phyloP scores from a whole-genome alignment of 2,888 invertebrate genomes.

The Nomada goodeniana region DNA sequence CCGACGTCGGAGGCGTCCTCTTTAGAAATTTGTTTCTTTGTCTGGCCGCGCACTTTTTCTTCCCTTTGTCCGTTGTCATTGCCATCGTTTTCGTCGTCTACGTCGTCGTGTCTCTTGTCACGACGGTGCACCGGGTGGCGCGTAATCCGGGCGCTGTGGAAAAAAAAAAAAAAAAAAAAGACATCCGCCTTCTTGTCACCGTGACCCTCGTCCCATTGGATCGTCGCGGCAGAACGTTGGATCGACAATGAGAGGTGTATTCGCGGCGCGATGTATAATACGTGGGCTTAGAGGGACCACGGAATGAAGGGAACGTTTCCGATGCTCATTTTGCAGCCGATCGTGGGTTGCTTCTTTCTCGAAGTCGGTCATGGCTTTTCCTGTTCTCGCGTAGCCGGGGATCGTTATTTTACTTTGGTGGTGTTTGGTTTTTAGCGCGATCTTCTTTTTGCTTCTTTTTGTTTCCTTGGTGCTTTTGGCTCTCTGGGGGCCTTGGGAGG shows the following conservation, averaged over 20 bases:
- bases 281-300: slow-evolving; percentile 52
- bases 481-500: not conserved
- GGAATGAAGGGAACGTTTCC: slow-evolving; percentile 50
- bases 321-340: slow-evolving; percentile 56
- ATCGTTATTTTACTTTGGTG: not conserved
- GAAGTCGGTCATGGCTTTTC: slow-evolving; percentile 45
- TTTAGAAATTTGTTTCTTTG: slow-evolving; percentile 81
- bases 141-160: slow-evolving; percentile 55
- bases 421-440: not conserved
- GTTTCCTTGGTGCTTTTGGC: not conserved
- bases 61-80: slow-evolving; percentile 60
- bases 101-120: slow-evolving; percentile 20
- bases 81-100: slow-evolving; percentile 53
- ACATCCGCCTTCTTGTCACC: slow-evolving; percentile 19
- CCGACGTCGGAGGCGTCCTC: slow-evolving; percentile 67
- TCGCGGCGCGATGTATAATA: slow-evolving; percentile 40
- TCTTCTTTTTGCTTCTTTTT: not conserved
- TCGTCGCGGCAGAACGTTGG: slow-evolving; percentile 18
- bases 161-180: slow-evolving; percentile 21
- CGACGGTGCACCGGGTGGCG: slow-evolving; percentile 20
- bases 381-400: not conserved
- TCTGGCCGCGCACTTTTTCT: slow-evolving; percentile 63
- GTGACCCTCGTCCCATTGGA: slow-evolving; percentile 45
- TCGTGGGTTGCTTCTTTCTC: slow-evolving; percentile 31
- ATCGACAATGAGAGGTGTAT: slow-evolving; percentile 50